Evolutionary conservation across 2,888 invertebrate species (phyloP), one percentile per base, ranked within the genome.

Genomic region (Galerucella calmariensis): DNA sequence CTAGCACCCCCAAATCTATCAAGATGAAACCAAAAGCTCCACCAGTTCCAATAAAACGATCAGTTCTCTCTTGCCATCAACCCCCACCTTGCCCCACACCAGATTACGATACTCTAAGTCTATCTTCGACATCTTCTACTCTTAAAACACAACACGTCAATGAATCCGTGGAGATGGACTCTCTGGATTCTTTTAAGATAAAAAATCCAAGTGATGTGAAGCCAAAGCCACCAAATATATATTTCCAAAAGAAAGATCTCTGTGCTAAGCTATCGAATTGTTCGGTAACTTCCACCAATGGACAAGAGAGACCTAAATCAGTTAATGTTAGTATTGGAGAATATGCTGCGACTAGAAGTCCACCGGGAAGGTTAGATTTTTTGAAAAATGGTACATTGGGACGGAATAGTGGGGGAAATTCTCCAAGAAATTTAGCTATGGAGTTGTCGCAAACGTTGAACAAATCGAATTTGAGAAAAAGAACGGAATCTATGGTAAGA

Each of bases 361-460:
- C 92, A 80, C 94, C 94, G 1, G 90, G 92, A n/a, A 92, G 92
- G 84, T 88, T 94, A 77, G 93, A 93, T 80, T 94, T 94, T 84
- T 88, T 94, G 63, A 86, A 86, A 62, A 83, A 82, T 69, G 88
- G 88, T 72, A 87, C 86, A n/a, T 85, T 85, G 69, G 75, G 66
- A 14, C 75, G 72, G 44, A 77, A 62, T 35, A 70, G 79, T 20
- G 76, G 76, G 20, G 77, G 16, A 4, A 35, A 51, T 27, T 63
- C 41, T 20, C 61, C 75, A 48, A 69, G 75, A 16, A 90, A 92
- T 82, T 88, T 95, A 73, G 94, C 94, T 82, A 92, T 92, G 74
- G 94, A 95, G 88, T 88, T 95, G 79, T 92, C 91, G 72, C 91
- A 93, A 75, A 95, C 94, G 8, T 87, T 95, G 76, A 93, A 93